Evolutionary conservation across 2,113 vertebrate genomes (phyloP).

Genomic region (Ailuropoda melanoleuca): DNA sequence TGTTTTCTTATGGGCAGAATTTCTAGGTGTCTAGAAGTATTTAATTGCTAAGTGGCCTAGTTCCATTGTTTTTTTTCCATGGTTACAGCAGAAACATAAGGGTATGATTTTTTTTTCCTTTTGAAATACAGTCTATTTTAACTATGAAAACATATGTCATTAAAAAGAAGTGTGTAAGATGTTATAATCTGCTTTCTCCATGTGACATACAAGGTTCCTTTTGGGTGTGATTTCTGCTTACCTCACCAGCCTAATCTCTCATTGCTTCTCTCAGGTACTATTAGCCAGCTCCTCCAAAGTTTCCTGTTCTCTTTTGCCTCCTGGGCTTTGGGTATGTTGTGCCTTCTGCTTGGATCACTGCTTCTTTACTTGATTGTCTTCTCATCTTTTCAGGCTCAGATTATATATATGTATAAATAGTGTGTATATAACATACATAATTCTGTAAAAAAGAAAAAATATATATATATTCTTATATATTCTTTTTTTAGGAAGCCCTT

Average conservation of each 20-base stretch:
- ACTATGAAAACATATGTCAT: not conserved
- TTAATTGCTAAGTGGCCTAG: not conserved
- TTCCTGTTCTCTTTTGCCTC: not conserved
- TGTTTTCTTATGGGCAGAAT: not conserved
- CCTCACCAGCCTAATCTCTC: not conserved
- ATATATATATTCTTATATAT: too few species aligned
- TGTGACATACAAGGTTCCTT: not conserved
- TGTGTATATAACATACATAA: not conserved
- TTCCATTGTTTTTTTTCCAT: not conserved
- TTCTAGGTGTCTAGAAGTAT: not conserved
- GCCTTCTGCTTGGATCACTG: not conserved
- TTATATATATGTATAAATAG: not conserved
- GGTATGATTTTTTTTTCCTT: not conserved
- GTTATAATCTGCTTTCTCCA: not conserved
- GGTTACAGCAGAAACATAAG: not conserved
- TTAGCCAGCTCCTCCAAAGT: not conserved
- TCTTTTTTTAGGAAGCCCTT: not conserved
- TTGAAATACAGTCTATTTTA: not conserved
- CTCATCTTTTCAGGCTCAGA: slow-evolving; percentile 5
- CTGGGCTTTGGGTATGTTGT: not conserved
- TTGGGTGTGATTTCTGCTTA: not conserved
- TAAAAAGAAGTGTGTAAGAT: not conserved
- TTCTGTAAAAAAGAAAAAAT: not conserved
- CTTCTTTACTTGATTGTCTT: not conserved
- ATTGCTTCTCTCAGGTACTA: not conserved